Evolutionary conservation across 2,888 invertebrate genomes (phyloP).

Genomic region (Drosophila rellima): DNA sequence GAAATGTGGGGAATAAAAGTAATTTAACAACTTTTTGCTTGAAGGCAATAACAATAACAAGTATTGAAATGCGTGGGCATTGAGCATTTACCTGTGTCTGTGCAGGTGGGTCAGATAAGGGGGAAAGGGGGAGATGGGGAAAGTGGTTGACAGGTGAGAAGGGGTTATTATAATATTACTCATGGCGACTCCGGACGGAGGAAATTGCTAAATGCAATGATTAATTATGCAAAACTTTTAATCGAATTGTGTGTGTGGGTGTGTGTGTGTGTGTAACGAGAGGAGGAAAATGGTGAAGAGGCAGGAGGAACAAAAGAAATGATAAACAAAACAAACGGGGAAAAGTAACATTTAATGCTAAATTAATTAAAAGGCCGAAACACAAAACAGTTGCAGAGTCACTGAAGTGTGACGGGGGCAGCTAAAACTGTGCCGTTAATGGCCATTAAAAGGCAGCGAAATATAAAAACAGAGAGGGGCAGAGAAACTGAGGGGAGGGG

Average conservation of each 20-base stretch:
- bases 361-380: conserved; percentile 41
- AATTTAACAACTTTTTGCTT: conserved; percentile 58
- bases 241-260: conserved; percentile 47
- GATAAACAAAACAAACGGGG: conserved; percentile 24
- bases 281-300: not conserved
- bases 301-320: not conserved
- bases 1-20: conserved; percentile 42
- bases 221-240: conserved; percentile 72
- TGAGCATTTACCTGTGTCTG: not conserved
- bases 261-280: not conserved
- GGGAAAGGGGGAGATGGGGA: not conserved
- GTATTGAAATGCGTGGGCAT: conserved; percentile 42
- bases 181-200: conserved; percentile 20
- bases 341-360: conserved; percentile 29
- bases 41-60: conserved; percentile 6
- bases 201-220: conserved; percentile 68
- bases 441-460: not conserved
- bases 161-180: conserved; percentile 20
- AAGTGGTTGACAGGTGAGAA: not conserved
- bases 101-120: not conserved
- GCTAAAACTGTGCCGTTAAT: conserved; percentile 35
- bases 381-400: conserved; percentile 37
- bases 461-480: not conserved
- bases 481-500: not conserved
- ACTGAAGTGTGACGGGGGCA: conserved; percentile 23